Evolutionary conservation across 2,888 invertebrate species (phyloP), one percentile per base, ranked within the genome.

Genomic region (Epistrophe grossulariae): DNA sequence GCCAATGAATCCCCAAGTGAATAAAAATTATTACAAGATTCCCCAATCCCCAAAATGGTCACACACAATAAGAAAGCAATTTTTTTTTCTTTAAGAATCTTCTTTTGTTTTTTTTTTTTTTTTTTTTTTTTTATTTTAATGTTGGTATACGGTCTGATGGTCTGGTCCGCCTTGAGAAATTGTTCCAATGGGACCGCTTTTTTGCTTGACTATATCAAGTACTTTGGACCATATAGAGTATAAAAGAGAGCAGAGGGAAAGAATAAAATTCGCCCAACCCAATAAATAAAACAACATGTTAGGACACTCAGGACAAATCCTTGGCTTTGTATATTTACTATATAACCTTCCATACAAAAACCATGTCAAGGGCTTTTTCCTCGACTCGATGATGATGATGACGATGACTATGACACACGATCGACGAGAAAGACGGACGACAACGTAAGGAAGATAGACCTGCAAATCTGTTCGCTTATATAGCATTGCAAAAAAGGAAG

Each of bases 211-310:
- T 81, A 40, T 43, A n/a, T 48, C 10, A 10, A 9, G n/a, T 17
- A 48, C 10, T 31, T 40, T 45, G 60, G 13, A 19, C 9, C 35
- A 70, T 35, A n/a, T n/a, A n/a, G n/a, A n/a, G n/a, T n/a, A n/a
- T n/a, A n/a, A n/a, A n/a, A n/a, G 13, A 38, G 45, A 28, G 31
- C 35, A 35, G 35, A 35, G 8, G 9, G 1, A 6, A 35, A 35
- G 35, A 64, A 17, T 35, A 55, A 60, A 52, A 66, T 60, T 79
- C 24, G 79, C 64, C 70, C 70, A 80, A 88, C 64, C 70, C 70
- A 80, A 88, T 88, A 88, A 88, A 88, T 88, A 84, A 88, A 88
- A 88, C 84, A 88, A 88, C 84, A 88, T 84, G 88, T 84, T 79
- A 80, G 84, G 88, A 88, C 79, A 83, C 88, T 84, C 79, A 72